phyloP scores from a whole-genome alignment of 2,113 vertebrate species.

The Melanotaenia duboulayi region DNA sequence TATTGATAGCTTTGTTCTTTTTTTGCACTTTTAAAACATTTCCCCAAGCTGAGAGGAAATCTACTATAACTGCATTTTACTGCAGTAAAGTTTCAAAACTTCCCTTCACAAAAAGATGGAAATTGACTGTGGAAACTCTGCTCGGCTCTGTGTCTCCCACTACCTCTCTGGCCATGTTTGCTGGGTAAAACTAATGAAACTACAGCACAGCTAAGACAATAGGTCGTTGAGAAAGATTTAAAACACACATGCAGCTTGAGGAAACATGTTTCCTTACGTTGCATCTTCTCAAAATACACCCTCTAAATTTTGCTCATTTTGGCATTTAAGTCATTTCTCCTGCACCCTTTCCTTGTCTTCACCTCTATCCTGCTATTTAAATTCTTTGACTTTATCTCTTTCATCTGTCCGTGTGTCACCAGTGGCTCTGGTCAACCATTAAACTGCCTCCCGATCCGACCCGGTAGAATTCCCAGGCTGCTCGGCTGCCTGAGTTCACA shows the following conservation, averaged over 20 bases:
- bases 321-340: neutral
- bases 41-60: conserved; percentile 3
- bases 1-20: neutral
- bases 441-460: conserved; percentile 49
- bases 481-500: conserved; percentile 77
- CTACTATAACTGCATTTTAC: conserved; percentile 1
- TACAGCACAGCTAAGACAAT: neutral
- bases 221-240: neutral
- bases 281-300: neutral
- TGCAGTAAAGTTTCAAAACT: conserved; percentile 3
- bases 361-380: conserved; percentile 23
- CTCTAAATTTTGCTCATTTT: neutral
- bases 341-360: neutral
- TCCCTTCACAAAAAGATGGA: neutral
- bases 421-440: conserved; percentile 58
- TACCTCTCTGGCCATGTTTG: conserved; percentile 6
- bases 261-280: neutral
- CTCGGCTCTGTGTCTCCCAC: neutral
- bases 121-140: neutral
- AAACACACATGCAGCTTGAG: neutral
- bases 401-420: conserved; percentile 34
- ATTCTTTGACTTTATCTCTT: conserved; percentile 36
- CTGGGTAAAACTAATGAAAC: conserved; percentile 5
- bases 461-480: conserved; percentile 70
- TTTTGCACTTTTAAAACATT: neutral